phyloP scores from a whole-genome alignment of 1,140 invertebrate genomes.

The Saccostrea glomerata region DNA sequence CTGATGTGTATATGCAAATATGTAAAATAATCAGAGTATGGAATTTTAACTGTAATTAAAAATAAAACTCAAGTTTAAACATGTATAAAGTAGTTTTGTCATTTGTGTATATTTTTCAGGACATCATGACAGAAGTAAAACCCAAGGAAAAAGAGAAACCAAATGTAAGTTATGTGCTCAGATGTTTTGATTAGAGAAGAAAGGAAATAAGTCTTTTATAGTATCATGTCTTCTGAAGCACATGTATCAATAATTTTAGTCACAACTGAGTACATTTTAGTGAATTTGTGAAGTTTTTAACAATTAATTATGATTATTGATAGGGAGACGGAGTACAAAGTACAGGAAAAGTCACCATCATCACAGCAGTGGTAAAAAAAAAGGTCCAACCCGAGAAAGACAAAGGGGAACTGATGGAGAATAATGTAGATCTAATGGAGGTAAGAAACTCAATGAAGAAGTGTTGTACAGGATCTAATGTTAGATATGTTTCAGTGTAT shows the following conservation, averaged over 20 bases:
- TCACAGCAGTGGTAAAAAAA: conserved; percentile 95
- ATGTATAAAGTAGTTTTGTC: background rate
- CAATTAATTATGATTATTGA: background rate
- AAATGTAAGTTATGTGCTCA: background rate
- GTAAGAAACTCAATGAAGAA: conserved; percentile 68
- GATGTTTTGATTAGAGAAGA: background rate
- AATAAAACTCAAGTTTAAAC: no score
- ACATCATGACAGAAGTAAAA: conserved; percentile 92
- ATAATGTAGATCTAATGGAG: conserved; percentile 97
- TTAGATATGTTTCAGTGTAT: no score
- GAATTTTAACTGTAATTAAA: no score
- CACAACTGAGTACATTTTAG: no score
- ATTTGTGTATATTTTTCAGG: conserved; percentile 75
- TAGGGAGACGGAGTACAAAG: conserved; percentile 32
- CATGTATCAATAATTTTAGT: no score
- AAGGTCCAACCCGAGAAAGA: conserved; percentile 84
- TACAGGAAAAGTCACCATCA: conserved; percentile 79
- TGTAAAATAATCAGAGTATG: no score
- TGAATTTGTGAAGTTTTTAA: background rate
- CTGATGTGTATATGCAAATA: no score
- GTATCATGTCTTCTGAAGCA: background rate
- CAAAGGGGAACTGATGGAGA: conserved; percentile 96
- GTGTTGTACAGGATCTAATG: no score
- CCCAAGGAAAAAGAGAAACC: conserved; percentile 88
- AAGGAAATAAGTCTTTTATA: background rate